Percentiles rank a stretch among this genome's conserved stretches.
phyloP scores from a whole-genome alignment of 2,797 vertebrate genomes.

The Sus cebifrons region DNA sequence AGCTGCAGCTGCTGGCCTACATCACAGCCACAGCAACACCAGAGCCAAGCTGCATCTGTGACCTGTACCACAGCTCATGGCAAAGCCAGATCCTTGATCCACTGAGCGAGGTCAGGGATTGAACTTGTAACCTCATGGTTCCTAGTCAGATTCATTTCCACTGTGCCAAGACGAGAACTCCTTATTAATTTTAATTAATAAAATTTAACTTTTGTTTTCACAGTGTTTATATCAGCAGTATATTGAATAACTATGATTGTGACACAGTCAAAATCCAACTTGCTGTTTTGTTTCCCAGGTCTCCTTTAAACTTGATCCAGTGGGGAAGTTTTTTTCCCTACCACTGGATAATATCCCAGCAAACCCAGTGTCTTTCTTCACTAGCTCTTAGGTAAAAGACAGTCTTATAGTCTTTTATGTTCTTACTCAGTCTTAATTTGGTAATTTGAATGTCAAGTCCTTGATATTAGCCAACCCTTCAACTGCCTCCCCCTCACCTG shows the following conservation, averaged over 20 bases:
- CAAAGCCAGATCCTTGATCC: too few species aligned
- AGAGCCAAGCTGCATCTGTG: too few species aligned
- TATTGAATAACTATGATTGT: not conserved
- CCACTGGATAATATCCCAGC: not conserved
- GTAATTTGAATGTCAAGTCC: not conserved
- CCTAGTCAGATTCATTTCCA: too few species aligned
- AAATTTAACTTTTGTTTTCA: not conserved
- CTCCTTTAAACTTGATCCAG: not conserved
- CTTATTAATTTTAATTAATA: too few species aligned
- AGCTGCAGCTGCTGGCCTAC: too few species aligned
- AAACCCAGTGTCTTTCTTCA: not conserved
- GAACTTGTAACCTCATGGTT: too few species aligned
- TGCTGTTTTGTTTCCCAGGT: not conserved
- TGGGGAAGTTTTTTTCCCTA: not conserved
- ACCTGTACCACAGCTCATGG: too few species aligned
- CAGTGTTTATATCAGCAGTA: not conserved
- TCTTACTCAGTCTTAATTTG: conserved; percentile 14
- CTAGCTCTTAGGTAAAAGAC: not conserved
- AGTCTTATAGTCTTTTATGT: not conserved
- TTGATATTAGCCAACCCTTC: not conserved
- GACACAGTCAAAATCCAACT: not conserved
- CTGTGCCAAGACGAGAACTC: too few species aligned
- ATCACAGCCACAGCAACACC: too few species aligned
- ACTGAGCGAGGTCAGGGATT: too few species aligned
- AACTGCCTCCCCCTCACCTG: not conserved